Evolutionary conservation across 2,797 vertebrate species (phyloP).

Genomic region (Vultur gryphus): DNA sequence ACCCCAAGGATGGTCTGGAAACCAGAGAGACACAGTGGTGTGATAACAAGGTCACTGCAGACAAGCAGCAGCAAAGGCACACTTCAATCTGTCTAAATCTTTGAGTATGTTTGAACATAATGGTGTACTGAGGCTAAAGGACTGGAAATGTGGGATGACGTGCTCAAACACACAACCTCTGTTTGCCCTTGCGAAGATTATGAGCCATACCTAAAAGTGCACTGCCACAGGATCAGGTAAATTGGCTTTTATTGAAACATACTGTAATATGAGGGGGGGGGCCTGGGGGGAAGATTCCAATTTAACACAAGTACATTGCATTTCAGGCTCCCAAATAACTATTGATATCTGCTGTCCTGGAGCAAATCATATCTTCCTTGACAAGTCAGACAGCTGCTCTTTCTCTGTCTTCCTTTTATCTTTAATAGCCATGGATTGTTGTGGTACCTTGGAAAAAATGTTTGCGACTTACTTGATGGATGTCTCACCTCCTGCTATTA

Average conservation of each 20-base stretch:
- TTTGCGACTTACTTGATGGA: background rate
- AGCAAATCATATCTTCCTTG: conserved; percentile 52
- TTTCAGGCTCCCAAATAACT: conserved; percentile 54
- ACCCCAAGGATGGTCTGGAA: background rate
- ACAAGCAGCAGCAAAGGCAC: background rate
- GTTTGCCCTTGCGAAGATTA: conserved; percentile 42
- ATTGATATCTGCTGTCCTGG: conserved; percentile 55
- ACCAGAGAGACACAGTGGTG: background rate
- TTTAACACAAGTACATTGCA: conserved; percentile 38
- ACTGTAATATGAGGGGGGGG: background rate
- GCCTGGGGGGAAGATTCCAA: background rate
- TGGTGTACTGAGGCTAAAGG: background rate
- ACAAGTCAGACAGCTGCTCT: conserved; percentile 43
- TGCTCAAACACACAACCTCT: background rate
- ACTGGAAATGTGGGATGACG: background rate
- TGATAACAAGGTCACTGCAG: background rate
- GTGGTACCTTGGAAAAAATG: conserved; percentile 6
- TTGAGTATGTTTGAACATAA: background rate
- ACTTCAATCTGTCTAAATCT: background rate
- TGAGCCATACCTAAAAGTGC: conserved; percentile 24
- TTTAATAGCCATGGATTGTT: conserved; percentile 33
- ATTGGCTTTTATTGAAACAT: conserved; percentile 60
- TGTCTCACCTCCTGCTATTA: conserved; percentile 18
- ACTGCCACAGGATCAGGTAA: conserved; percentile 27
- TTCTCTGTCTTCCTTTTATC: conserved; percentile 44